Evolutionary conservation across 2,113 vertebrate species (phyloP), one percentile per base, ranked within the genome.

Genomic region (Pseudopodoces humilis): DNA sequence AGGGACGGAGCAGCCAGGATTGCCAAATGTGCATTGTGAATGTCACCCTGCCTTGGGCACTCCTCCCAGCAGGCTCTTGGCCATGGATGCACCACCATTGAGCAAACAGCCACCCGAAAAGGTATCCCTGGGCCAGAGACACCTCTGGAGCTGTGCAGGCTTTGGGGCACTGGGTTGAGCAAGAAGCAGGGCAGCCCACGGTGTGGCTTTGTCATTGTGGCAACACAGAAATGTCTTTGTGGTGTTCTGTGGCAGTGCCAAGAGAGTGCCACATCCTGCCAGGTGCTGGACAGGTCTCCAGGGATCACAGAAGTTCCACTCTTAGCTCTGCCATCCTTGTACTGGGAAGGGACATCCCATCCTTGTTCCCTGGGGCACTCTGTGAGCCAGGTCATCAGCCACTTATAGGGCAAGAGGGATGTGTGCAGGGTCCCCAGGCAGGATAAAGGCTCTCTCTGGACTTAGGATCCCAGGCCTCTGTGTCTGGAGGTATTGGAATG

Each of bases 151-250:
- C 39, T 2, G 0, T 0, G 2, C 10, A 52, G 44, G 11, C 65
- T 72, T 50, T 2, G 5, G n/a, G 53, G 5, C n/a, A 41, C 15
- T 0, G 4, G 35, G 20, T 25, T 85, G 53, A 62, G 31, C 0
- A 0, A 63, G 44, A 7, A 68, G 44, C 1, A 0, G 2, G 1
- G 23, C 64, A 77, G n/a, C 20, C 20, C 24, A 2, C 0, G 0
- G 7, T 33, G 30, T 24, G 35, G 30, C 55, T 90, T 79, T 86
- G 55, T 11, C 12, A 10, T 39, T 16, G 8, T 22, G 7, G 59
- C 5, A 1, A 23, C 5, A 33, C 37, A 58, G 43, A 53, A 39
- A 0, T 2, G 6, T 41, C 20, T 46, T 46, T 13, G 18, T 1
- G 4, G 19, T 17, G 58, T 83, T 44, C n/a, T 2, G 5, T 19